Base-by-base conservation (phyloP, 2,113 vertebrate species). In the Chroicocephalus ridibundus region DNA sequence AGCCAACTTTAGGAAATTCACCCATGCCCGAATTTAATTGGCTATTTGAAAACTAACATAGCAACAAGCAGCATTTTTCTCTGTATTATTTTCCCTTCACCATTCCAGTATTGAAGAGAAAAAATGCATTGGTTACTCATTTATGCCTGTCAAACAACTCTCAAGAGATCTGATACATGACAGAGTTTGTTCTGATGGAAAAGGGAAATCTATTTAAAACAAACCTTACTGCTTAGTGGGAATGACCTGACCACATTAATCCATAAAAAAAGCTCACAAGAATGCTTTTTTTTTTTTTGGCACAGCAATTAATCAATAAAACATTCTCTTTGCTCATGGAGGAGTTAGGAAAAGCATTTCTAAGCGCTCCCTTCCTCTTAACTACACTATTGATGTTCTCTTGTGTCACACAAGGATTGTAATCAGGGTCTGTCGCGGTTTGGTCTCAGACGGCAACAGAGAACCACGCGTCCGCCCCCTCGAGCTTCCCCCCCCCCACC, bases 131-230 rank as follows among this genome's bases (percentile, higher is more conserved):
- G 98, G 97, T 98, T 98, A 98, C 97, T 96, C 97, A 95, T 88
- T 97, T 77, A 96, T 92, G 88, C 83, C 69, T 97, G 79, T 96
- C 98, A 98, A 96, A 98, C 96, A 92, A 97, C 91, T 92, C 98
- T 98, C 66, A 98, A 98, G 84, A 98, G 95, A 96, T 97, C 97
- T 96, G 98, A 94, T 96, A 98, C 88, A 92, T 97, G 97, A 97
- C 96, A 91, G 60, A 90, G 89, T 84, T 94, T 96, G 95, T 94
- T 98, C 98, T 98, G 98, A 93, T 66, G 90, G 38, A 95, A 96
- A 97, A 88, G 65, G 78, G 65, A 97, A 90, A 74, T 40, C 93
- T 51, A 60, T 79, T 62, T 51, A 61, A 77, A 93, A 58, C 38
- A 57, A 49, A n/a, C 32, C 57, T 71, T 36, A 69, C 36, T 78